A percentile compares a stretch with the other conserved stretches of the same genome.
These are phyloP conservation scores for Pampusana beccarii DNA, from an alignment of 2,113 vertebrate genomes.

Conservation along the genomic window DNA sequence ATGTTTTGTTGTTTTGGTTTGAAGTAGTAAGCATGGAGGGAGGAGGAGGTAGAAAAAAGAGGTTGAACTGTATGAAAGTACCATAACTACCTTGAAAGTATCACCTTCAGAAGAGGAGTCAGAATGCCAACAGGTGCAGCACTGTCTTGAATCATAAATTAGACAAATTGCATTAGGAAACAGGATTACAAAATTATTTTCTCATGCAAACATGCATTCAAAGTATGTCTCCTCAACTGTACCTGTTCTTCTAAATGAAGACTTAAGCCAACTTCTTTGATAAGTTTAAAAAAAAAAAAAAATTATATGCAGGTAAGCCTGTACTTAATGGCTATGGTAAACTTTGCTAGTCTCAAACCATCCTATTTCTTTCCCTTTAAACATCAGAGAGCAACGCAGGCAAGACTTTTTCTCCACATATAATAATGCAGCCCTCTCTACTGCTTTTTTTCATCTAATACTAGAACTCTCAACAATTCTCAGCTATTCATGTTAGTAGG, in stretches of 20 bases:
- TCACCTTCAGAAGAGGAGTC: neutral
- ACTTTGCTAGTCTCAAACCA: neutral
- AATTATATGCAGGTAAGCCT: neutral
- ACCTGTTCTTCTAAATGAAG: neutral
- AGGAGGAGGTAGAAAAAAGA: neutral
- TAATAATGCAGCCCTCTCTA: neutral
- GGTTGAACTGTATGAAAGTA: neutral
- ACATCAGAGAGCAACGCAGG: neutral
- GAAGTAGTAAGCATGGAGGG: neutral
- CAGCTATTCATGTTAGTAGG: neutral
- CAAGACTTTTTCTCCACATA: neutral
- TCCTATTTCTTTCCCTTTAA: neutral
- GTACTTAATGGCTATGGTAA: neutral
- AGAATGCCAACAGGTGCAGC: neutral
- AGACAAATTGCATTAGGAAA: constrained; percentile 7
- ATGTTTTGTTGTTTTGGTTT: neutral
- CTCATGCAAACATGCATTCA: neutral
- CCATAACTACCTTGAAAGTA: neutral
- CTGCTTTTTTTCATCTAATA: neutral
- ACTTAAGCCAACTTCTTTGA: neutral
- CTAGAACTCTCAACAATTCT: neutral
- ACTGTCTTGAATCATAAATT: neutral
- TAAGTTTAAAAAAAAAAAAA: neutral
- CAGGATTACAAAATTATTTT: constrained; percentile 16
- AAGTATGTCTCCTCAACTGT: neutral